These are phyloP conservation scores for Lophochroa leadbeateri DNA, from an alignment of 2,113 vertebrate genomes.

Conservation along the genomic window DNA sequence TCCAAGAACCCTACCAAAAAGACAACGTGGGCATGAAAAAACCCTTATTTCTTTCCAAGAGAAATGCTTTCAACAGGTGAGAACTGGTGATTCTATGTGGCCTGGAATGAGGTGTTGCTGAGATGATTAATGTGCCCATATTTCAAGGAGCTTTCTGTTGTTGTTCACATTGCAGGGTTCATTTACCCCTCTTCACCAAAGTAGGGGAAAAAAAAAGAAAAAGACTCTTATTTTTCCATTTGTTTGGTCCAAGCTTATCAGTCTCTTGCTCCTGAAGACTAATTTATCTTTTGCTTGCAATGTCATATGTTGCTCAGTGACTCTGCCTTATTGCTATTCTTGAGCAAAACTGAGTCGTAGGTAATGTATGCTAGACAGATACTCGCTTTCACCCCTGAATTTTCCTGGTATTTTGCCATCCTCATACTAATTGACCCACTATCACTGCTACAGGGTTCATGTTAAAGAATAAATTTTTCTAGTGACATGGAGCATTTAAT, in stretches of 20 bases:
- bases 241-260: neutral
- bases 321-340: slow-evolving; percentile 32
- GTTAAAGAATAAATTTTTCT: slow-evolving; percentile 15
- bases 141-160: neutral
- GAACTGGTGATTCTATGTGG: neutral
- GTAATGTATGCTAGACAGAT: slow-evolving; percentile 19
- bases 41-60: neutral
- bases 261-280: neutral
- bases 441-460: neutral
- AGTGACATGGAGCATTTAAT: neutral
- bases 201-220: neutral
- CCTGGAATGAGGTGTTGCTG: neutral
- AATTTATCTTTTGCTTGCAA: slow-evolving; percentile 38
- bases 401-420: slow-evolving; percentile 29
- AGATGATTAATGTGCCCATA: neutral
- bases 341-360: slow-evolving; percentile 10
- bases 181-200: neutral
- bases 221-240: neutral
- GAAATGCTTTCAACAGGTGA: neutral
- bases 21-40: neutral
- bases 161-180: neutral
- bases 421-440: neutral
- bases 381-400: slow-evolving; percentile 11
- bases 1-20: neutral
- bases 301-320: slow-evolving; percentile 19